A percentile compares a stretch with the other conserved stretches of the same genome.
These are phyloP conservation scores for Callinectes sapidus DNA, from an alignment of 2,888 invertebrate genomes.

Conservation along the genomic window DNA sequence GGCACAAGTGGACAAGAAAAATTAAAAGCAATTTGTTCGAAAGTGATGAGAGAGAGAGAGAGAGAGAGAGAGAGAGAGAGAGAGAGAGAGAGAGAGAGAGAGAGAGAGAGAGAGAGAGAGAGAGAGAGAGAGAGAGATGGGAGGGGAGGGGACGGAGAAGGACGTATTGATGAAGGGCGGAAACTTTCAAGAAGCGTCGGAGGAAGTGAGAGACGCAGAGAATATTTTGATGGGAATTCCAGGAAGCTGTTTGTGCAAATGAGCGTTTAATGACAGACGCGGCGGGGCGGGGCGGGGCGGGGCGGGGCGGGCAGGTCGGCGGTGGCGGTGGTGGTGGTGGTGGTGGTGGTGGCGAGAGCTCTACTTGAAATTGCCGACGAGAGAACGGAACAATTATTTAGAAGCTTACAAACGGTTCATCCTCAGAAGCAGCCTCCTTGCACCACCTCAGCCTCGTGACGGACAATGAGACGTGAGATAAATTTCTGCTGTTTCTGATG, in stretches of 20 bases:
- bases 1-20: neutral
- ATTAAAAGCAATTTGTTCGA: neutral
- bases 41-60: conserved; percentile 2
- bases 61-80: neutral
- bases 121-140: neutral
- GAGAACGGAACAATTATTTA: neutral
- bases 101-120: conserved; percentile 13
- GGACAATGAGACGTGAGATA: neutral
- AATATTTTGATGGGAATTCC: conserved; percentile 56
- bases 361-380: neutral
- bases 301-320: neutral
- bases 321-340: neutral
- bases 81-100: neutral
- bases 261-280: conserved; percentile 40
- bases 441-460: neutral
- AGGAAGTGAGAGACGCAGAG: conserved; percentile 45
- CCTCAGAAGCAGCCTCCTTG: neutral
- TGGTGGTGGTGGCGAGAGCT: neutral
- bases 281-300: neutral
- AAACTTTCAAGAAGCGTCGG: conserved; percentile 8
- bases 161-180: conserved; percentile 4
- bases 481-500: neutral
- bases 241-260: conserved; percentile 49
- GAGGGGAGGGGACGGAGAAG: conserved; percentile 20
- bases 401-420: neutral